phyloP scores from a whole-genome alignment of 2,113 vertebrate species.

The Natator depressus region DNA sequence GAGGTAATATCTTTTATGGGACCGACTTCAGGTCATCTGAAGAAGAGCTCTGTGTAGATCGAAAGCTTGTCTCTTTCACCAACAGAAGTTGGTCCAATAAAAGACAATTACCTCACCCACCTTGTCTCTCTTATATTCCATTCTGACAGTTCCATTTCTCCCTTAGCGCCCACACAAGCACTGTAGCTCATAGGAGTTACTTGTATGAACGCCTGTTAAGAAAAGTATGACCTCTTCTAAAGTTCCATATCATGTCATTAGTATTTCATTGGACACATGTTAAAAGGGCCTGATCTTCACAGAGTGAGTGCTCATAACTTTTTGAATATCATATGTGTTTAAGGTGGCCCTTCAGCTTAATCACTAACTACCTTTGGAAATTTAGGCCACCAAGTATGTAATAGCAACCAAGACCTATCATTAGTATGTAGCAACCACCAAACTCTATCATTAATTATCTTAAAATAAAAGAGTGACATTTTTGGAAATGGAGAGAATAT shows the following conservation, averaged over 20 bases:
- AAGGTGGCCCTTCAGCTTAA: neutral
- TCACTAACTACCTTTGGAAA: neutral
- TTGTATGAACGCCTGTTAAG: neutral
- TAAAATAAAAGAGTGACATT: neutral
- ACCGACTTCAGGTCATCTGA: neutral
- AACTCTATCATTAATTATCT: neutral
- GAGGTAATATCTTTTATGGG: neutral
- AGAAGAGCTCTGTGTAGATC: neutral
- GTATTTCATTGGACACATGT: neutral
- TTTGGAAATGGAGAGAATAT: neutral
- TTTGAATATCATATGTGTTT: neutral
- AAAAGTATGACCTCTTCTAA: neutral
- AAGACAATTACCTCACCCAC: neutral
- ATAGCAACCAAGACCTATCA: neutral
- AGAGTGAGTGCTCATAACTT: neutral
- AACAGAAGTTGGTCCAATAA: neutral
- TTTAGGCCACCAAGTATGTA: neutral
- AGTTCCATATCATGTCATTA: neutral
- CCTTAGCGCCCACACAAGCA: neutral
- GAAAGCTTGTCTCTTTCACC: neutral
- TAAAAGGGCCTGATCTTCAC: neutral
- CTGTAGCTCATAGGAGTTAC: neutral
- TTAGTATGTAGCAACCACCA: neutral
- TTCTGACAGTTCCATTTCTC: slow-evolving; percentile 1
- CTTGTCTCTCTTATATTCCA: neutral